phyloP scores from a whole-genome alignment of 1,140 invertebrate genomes.

The Trachymyrmex cornetzi region DNA sequence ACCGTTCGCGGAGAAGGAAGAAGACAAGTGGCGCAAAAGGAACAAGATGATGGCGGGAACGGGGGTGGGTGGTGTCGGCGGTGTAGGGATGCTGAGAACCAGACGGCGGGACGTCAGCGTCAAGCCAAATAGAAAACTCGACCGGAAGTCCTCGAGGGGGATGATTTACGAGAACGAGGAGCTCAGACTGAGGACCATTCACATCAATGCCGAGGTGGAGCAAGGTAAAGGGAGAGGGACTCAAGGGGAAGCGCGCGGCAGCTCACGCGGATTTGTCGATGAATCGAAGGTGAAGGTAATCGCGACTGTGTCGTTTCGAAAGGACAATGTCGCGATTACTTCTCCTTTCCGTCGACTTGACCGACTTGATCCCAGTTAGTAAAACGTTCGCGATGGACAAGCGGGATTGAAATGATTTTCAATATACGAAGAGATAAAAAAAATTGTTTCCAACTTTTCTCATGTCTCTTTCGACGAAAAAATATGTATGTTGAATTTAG shows the following conservation, averaged over 20 bases:
- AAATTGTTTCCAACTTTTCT: not conserved
- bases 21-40: not conserved
- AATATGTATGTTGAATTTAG: not conserved
- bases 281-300: conserved; percentile 10
- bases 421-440: not conserved
- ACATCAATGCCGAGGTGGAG: conserved; percentile 97
- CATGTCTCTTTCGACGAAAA: not conserved
- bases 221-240: conserved; percentile 88
- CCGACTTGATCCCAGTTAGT: not conserved
- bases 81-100: conserved; percentile 89
- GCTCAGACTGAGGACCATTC: conserved; percentile 94
- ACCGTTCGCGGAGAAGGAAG: conserved; percentile 10
- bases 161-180: conserved; percentile 97
- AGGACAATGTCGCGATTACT: conserved; percentile 5
- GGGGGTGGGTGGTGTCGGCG: conserved; percentile 79
- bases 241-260: not conserved
- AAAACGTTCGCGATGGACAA: not conserved
- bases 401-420: not conserved
- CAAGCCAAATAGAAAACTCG: conserved; percentile 92
- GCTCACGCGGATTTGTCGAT: conserved; percentile 9
- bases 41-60: conserved; percentile 81
- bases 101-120: conserved; percentile 90
- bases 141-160: conserved; percentile 93
- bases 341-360: not conserved
- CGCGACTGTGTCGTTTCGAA: not conserved